Evolutionary conservation across 2,888 invertebrate species (phyloP), one percentile per base, ranked within the genome.

Genomic region (Zele albiditarsus): DNA sequence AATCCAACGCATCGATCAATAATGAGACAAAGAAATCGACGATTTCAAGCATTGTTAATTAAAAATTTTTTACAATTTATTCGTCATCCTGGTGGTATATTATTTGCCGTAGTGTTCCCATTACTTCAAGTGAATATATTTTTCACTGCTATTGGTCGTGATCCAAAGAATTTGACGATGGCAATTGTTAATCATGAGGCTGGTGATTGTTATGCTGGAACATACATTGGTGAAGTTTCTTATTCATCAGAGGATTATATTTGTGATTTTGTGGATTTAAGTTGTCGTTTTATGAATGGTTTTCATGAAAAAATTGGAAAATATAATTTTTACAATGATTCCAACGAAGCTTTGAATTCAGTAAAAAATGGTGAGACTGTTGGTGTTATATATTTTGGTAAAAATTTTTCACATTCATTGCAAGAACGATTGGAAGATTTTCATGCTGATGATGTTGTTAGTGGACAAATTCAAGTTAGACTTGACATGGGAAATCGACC

Each of bases 401-500:
- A 88, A 23, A 96, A 96, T 89, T 97, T 96, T 86, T 94, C 96
- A 0, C 85, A 88, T 8, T 92, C 93, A 0, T 90, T 94, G 62
- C 90, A 91, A 70, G 87, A 89, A 27, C 89, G 94, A 10, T 84
- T 94, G 0, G 90, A 92, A 1, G 91, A 93, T 66, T 25, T 77
- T 0, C n/a, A 42, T 5, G 0, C 27, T 0, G 90, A 91, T 25
- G 81, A 83, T 3, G 82, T 90, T 2, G 58, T 85, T 0, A 88
- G 90, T 23, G 91, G 91, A 25, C 92, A 93, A 75, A 91, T 96
- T 63, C 91, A 91, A 82, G 91, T 95, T 0, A 93, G 92, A 89
- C 90, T 96, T 68, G 95, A 96, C 82, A 94, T 94, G 92, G 93
- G 94, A 70, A 94, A 97, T 91, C 94, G 95, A 82, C 97, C 97